These are phyloP conservation scores for Hirtodrosophila histrioides DNA, from an alignment of 2,888 invertebrate genomes.

Conservation along the genomic window DNA sequence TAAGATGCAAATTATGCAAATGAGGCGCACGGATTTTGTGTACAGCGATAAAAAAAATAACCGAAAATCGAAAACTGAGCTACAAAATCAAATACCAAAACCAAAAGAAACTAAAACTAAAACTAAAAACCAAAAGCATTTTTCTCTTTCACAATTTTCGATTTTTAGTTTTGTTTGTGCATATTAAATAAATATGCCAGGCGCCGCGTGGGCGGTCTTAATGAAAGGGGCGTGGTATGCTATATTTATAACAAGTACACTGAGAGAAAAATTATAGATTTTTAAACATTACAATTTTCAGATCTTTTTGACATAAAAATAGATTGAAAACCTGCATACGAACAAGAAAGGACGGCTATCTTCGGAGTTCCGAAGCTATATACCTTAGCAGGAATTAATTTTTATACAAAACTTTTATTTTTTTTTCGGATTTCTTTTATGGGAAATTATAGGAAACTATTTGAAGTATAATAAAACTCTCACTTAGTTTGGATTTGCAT, in stretches of 20 bases:
- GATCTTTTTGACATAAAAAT: too few species aligned
- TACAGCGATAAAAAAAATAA: slow-evolving; percentile 39
- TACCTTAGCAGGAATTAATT: too few species aligned
- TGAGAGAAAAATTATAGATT: too few species aligned
- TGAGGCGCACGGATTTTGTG: slow-evolving; percentile 60
- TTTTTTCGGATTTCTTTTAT: too few species aligned
- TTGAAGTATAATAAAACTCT: too few species aligned
- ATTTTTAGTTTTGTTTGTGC: slow-evolving; percentile 28
- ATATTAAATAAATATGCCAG: slow-evolving; percentile 30
- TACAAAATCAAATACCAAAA: slow-evolving; percentile 20
- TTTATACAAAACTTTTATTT: too few species aligned
- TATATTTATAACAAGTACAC: slow-evolving; percentile 7
- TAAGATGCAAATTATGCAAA: slow-evolving; percentile 77
- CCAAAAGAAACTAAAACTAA: slow-evolving; percentile 2
- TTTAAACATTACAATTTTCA: too few species aligned
- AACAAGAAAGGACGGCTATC: too few species aligned
- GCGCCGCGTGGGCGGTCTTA: slow-evolving; percentile 57
- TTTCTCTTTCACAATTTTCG: slow-evolving; percentile 44
- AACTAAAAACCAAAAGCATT: slow-evolving; percentile 16
- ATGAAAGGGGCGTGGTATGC: slow-evolving; percentile 42
- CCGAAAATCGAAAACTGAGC: slow-evolving; percentile 5
- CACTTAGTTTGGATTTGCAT: too few species aligned
- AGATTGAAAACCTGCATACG: too few species aligned
- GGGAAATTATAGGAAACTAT: too few species aligned
- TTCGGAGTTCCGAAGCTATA: too few species aligned